phyloP scores from a whole-genome alignment of 2,113 vertebrate species.

The Ginglymostoma cirratum region DNA sequence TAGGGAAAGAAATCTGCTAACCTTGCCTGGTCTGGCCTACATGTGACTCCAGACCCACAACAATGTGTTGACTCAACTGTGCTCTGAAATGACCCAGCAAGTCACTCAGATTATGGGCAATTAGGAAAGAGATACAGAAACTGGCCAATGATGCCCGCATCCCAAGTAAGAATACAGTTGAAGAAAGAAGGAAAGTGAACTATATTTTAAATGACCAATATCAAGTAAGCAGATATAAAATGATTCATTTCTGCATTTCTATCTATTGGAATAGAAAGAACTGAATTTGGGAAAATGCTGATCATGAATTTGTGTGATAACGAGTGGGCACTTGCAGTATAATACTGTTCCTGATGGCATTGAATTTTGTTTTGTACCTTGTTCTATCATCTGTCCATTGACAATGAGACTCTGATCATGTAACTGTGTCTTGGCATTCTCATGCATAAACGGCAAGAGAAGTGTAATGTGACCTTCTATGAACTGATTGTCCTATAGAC shows the following conservation, averaged over 20 bases:
- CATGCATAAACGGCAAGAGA: not conserved
- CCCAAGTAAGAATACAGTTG: too few relatives aligned
- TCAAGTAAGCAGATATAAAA: not conserved
- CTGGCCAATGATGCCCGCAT: too few relatives aligned
- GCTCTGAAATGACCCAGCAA: too few relatives aligned
- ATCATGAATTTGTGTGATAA: not conserved
- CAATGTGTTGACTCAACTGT: too few relatives aligned
- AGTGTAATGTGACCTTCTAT: constrained; percentile 6
- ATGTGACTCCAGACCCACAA: too few relatives aligned
- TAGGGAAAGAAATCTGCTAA: too few relatives aligned
- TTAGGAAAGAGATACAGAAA: too few relatives aligned
- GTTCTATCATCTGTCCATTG: not conserved
- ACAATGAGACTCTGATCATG: not conserved
- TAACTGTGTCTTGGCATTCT: not conserved
- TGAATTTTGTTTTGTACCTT: constrained; percentile 6
- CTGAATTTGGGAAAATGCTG: not conserved
- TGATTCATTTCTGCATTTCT: not conserved
- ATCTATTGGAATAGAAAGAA: not conserved
- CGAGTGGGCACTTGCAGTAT: not conserved
- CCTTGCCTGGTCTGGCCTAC: too few relatives aligned
- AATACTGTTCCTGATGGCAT: constrained; percentile 9
- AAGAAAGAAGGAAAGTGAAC: not conserved
- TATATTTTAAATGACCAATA: not conserved
- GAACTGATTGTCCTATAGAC: not conserved
- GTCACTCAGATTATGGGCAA: too few relatives aligned